Evolutionary conservation across 2,797 vertebrate genomes (phyloP).

Genomic region (Chloroceryle inda): DNA sequence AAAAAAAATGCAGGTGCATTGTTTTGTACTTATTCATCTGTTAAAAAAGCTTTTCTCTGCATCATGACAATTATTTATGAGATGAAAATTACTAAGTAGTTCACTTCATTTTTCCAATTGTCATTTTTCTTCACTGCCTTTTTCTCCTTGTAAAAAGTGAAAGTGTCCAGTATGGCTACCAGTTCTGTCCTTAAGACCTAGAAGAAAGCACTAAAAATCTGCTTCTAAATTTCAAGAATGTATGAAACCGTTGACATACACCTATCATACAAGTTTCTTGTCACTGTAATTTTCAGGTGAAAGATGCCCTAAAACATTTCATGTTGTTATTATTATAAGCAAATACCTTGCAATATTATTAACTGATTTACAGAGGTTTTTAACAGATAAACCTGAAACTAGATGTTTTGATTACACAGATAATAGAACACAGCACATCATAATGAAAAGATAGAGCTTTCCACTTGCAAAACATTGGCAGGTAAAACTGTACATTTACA

Average conservation of each 20-base stretch:
- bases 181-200: not conserved
- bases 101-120: not conserved
- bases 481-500: not conserved
- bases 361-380: not conserved
- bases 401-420: not conserved
- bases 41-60: constrained; percentile 30
- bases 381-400: not conserved
- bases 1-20: constrained; percentile 1
- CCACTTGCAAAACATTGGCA: not conserved
- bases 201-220: not conserved
- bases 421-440: not conserved
- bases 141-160: not conserved
- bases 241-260: not conserved
- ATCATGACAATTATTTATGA: not conserved
- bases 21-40: constrained; percentile 28
- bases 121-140: constrained; percentile 19
- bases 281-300: not conserved
- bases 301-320: not conserved
- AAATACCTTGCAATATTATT: not conserved
- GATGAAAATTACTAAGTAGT: constrained; percentile 29
- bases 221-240: not conserved
- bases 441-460: not conserved
- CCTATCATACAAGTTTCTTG: not conserved
- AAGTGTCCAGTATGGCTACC: not conserved
- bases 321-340: not conserved